Evolutionary conservation across 2,888 invertebrate genomes (phyloP).

Genomic region (Caradrina kadenii): DNA sequence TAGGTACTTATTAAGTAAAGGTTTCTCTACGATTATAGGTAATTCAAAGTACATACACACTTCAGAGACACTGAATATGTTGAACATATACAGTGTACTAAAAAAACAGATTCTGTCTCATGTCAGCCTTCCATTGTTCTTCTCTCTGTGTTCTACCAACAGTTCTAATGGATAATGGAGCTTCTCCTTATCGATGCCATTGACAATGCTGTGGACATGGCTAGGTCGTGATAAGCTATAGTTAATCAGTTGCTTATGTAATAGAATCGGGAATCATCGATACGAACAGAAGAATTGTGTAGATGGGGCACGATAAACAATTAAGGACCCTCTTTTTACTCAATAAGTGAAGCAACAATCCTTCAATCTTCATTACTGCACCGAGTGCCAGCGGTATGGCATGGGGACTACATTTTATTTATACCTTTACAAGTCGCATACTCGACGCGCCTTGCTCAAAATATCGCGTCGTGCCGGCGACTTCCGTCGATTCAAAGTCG

Average conservation of each 20-base stretch:
- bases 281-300: constrained; percentile 2
- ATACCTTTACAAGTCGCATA: constrained; percentile 76
- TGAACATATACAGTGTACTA: background rate
- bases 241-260: background rate
- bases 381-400: constrained; percentile 51
- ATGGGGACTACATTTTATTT: constrained; percentile 68
- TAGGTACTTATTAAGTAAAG: background rate
- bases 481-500: constrained; percentile 85
- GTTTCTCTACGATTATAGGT: constrained; percentile 29
- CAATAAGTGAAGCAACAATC: constrained; percentile 20
- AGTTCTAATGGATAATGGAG: background rate
- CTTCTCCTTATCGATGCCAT: background rate
- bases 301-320: constrained; percentile 5
- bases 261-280: background rate
- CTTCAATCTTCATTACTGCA: constrained; percentile 46
- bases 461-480: constrained; percentile 85
- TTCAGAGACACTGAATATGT: background rate
- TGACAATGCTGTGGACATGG: background rate
- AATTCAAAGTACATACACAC: constrained; percentile 24
- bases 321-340: constrained; percentile 8
- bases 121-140: background rate
- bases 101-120: background rate
- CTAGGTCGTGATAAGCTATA: background rate
- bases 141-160: background rate
- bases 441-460: constrained; percentile 84